These are phyloP conservation scores for Hirtodrosophila cameraria DNA, from an alignment of 2,888 invertebrate genomes.

Conservation along the genomic window DNA sequence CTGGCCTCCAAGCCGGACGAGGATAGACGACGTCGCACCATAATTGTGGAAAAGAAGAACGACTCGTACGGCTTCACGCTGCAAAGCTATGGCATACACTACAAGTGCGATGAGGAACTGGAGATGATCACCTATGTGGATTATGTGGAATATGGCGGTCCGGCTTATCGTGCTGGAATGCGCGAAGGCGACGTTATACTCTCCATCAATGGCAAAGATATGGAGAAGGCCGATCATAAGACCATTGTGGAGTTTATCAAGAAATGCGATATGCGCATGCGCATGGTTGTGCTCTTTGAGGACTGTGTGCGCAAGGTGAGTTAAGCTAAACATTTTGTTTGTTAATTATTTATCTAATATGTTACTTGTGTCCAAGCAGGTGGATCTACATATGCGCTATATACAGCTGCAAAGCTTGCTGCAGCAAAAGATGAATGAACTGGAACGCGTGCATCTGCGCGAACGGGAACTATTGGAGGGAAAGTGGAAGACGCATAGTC, in stretches of 20 bases:
- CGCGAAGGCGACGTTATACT: constrained; percentile 98
- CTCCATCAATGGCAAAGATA: constrained; percentile 97
- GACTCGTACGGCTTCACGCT: constrained; percentile 97
- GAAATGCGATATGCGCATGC: constrained; percentile 94
- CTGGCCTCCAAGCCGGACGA: constrained; percentile 90
- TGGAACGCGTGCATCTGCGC: constrained; percentile 91
- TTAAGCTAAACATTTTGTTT: not conserved
- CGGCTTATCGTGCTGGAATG: constrained; percentile 97
- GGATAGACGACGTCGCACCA: constrained; percentile 94
- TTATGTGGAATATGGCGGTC: constrained; percentile 96
- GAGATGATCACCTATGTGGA: constrained; percentile 99
- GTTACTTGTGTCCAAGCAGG: constrained; percentile 57
- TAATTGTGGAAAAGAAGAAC: constrained; percentile 95
- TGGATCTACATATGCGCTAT: constrained; percentile 96
- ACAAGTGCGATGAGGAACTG: constrained; percentile 96
- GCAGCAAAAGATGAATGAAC: constrained; percentile 92
- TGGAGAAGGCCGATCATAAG: constrained; percentile 97
- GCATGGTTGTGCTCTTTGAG: constrained; percentile 98
- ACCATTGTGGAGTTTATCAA: constrained; percentile 96
- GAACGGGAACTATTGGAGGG: constrained; percentile 93
- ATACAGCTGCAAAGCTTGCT: constrained; percentile 94
- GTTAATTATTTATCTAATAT: not conserved
- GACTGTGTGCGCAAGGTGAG: constrained; percentile 96
- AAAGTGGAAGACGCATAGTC: constrained; percentile 95
- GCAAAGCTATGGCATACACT: constrained; percentile 98